phyloP scores from a whole-genome alignment of 2,113 vertebrate genomes.

The Nibea albiflora region DNA sequence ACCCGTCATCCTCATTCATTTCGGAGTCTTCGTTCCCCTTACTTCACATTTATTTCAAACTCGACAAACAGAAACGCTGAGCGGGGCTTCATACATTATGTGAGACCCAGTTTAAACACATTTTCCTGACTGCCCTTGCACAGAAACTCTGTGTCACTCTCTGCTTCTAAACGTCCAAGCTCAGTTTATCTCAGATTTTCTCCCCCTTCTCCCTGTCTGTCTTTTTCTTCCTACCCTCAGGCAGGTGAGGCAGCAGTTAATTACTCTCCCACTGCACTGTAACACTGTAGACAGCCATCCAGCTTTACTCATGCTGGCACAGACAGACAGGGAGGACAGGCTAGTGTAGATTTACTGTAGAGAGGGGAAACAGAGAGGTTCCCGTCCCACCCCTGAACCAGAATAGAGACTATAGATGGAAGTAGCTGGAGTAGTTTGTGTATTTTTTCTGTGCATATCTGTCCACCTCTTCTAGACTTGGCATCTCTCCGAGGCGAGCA shows the following conservation, averaged over 20 bases:
- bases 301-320: constrained; percentile 28
- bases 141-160: constrained; percentile 4
- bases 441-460: constrained; percentile 27
- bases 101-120: neutral
- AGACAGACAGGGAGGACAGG: constrained; percentile 47
- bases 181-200: constrained; percentile 5
- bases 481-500: constrained; percentile 2
- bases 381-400: constrained; percentile 50
- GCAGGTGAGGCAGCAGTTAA: constrained; percentile 56
- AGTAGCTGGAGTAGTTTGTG: constrained; percentile 33
- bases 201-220: constrained; percentile 1
- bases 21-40: neutral
- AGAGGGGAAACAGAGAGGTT: constrained; percentile 45
- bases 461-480: constrained; percentile 28
- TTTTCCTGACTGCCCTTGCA: neutral
- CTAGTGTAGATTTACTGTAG: constrained; percentile 35
- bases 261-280: constrained; percentile 42
- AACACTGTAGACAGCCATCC: constrained; percentile 21
- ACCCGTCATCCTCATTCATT: constrained; percentile 10
- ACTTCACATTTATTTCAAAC: constrained; percentile 1
- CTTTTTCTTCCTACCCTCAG: constrained; percentile 31
- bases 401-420: constrained; percentile 53
- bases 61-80: neutral
- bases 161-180: constrained; percentile 11
- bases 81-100: constrained; percentile 6